Conservation (phyloP, 2,888 invertebrate genomes). For the Muschampia plurimacula region DNA sequence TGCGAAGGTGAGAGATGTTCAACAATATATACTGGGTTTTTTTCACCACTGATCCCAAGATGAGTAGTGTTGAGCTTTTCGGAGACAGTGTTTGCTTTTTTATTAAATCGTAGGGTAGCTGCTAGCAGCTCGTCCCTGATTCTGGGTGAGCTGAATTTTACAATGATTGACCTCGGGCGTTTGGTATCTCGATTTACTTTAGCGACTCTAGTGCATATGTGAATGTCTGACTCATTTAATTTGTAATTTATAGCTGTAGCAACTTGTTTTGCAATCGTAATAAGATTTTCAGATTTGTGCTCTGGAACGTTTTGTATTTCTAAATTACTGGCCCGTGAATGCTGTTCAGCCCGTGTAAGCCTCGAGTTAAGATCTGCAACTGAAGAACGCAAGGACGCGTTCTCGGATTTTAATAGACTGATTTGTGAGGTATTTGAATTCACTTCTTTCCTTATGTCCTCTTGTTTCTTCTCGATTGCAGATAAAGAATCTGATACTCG, state of each 20-base stretch:
- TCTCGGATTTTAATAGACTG: background rate
- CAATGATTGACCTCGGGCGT: background rate
- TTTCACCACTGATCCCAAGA: constrained; percentile 41
- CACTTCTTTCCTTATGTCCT: background rate
- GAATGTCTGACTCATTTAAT: background rate
- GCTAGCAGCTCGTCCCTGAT: constrained; percentile 15
- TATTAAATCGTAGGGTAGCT: constrained; percentile 37
- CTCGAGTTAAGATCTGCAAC: constrained; percentile 11
- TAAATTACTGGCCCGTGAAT: constrained; percentile 42
- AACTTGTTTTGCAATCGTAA: background rate
- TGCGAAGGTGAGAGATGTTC: constrained; percentile 48
- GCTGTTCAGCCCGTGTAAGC: constrained; percentile 42
- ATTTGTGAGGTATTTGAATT: background rate
- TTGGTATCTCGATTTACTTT: background rate
- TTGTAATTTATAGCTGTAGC: background rate
- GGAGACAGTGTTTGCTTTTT: constrained; percentile 8
- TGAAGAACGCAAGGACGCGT: background rate
- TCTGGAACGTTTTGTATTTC: constrained; percentile 45
- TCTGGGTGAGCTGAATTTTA: background rate
- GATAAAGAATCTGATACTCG: background rate
- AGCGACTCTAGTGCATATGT: background rate
- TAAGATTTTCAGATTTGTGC: constrained; percentile 42
- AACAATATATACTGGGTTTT: constrained; percentile 42
- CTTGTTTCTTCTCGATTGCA: background rate
- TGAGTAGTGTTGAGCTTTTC: constrained; percentile 44